phyloP scores from a whole-genome alignment of 2,888 invertebrate species.

The Meghimatium bilineatum region DNA sequence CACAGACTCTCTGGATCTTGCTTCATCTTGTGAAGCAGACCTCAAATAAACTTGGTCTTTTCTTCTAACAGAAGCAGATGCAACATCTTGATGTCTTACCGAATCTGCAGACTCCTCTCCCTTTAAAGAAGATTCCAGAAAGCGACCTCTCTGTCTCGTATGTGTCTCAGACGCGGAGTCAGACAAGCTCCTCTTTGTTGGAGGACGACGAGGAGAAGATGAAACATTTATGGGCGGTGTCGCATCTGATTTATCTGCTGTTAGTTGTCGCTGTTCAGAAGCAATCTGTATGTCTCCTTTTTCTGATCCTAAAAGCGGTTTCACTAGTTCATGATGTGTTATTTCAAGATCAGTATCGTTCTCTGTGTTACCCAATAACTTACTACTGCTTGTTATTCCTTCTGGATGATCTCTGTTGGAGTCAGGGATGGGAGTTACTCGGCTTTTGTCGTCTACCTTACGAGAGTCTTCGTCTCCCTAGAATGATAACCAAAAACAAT shows the following conservation, averaged over 20 bases:
- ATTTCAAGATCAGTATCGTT: neutral
- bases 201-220: conserved; percentile 11
- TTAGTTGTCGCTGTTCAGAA: neutral
- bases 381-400: conserved; percentile 25
- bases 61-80: neutral
- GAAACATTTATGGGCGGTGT: neutral
- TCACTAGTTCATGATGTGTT: neutral
- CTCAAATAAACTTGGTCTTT: neutral
- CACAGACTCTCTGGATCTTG: neutral
- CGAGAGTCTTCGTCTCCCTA: conserved; percentile 48
- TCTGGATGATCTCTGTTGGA: conserved; percentile 6
- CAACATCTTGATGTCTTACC: neutral
- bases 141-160: neutral
- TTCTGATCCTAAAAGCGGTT: neutral
- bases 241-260: neutral
- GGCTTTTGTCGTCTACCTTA: conserved; percentile 10
- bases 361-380: neutral
- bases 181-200: conserved; percentile 20
- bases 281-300: neutral
- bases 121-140: neutral
- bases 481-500: neutral
- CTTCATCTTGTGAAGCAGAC: conserved; percentile 34
- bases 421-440: neutral
- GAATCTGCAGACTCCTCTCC: neutral
- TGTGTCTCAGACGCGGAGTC: conserved; percentile 27